Evolutionary conservation across 2,888 invertebrate species (phyloP).

Genomic region (Harpagoxenus sublaevis): DNA sequence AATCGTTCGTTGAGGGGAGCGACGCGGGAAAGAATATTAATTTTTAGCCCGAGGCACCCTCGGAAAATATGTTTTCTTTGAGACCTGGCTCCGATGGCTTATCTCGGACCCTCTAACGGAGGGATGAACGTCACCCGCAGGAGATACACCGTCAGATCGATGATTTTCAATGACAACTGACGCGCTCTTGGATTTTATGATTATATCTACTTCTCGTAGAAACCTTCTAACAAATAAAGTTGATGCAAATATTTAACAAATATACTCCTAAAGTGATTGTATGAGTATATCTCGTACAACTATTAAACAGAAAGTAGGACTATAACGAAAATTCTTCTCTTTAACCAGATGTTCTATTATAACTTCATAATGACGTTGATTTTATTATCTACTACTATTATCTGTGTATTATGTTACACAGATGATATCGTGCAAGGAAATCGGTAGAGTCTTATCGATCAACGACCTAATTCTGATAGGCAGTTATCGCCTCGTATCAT

Average conservation of each 20-base stretch:
- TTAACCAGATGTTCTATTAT: background rate
- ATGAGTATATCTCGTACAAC: background rate
- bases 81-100: slow-evolving; percentile 58
- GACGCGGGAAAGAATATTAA: slow-evolving; percentile 75
- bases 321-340: background rate
- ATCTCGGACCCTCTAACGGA: slow-evolving; percentile 53
- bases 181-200: background rate
- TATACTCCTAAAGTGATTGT: background rate
- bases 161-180: slow-evolving; percentile 62
- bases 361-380: background rate
- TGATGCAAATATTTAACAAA: slow-evolving; percentile 6
- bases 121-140: slow-evolving; percentile 62
- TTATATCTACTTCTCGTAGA: background rate
- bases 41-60: slow-evolving; percentile 73
- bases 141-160: slow-evolving; percentile 65
- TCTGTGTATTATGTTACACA: slow-evolving; percentile 41
- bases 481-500: slow-evolving; percentile 59
- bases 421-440: slow-evolving; percentile 56
- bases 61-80: slow-evolving; percentile 74
- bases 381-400: slow-evolving; percentile 13
- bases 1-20: slow-evolving; percentile 56
- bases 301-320: background rate
- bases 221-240: background rate
- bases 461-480: slow-evolving; percentile 44
- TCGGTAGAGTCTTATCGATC: slow-evolving; percentile 68